Percentiles rank a stretch among this genome's conserved stretches.
Evolutionary conservation across 2,797 vertebrate species (phyloP).

Genomic region (Synaphobranchus kaupii): DNA sequence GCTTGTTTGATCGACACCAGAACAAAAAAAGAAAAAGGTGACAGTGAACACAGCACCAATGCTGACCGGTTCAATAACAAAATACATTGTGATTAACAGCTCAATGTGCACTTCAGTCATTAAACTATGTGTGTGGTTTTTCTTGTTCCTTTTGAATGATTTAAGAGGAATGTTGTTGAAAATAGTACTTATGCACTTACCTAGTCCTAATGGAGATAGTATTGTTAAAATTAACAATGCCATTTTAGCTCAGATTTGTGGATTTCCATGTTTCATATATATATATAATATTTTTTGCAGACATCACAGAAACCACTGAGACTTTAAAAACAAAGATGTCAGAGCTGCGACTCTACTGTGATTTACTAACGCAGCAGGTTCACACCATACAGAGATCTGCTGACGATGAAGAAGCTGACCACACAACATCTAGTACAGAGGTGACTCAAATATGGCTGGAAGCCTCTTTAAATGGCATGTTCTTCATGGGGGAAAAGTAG

Average conservation of each 20-base stretch:
- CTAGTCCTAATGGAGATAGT: not conserved
- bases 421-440: constrained; percentile 78
- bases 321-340: constrained; percentile 99
- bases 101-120: not conserved
- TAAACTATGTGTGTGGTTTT: not conserved
- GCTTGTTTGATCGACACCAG: constrained; percentile 88
- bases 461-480: not conserved
- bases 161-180: not conserved
- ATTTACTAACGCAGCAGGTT: constrained; percentile 95
- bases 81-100: not conserved
- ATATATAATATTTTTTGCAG: constrained; percentile 58
- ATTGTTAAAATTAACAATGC: not conserved
- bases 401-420: constrained; percentile 69
- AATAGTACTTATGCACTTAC: not conserved
- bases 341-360: constrained; percentile 95
- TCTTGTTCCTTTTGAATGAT: not conserved
- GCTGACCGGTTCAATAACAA: not conserved
- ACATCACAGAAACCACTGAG: constrained; percentile 88
- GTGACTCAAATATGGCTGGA: constrained; percentile 55
- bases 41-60: not conserved
- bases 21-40: constrained; percentile 90
- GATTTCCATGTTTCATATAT: not conserved
- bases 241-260: not conserved
- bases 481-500: fast-evolving
- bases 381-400: constrained; percentile 92